Evolutionary conservation across 2,113 vertebrate genomes (phyloP), one percentile per base, ranked within the genome.

Genomic region (Oncorhynchus clarkii): DNA sequence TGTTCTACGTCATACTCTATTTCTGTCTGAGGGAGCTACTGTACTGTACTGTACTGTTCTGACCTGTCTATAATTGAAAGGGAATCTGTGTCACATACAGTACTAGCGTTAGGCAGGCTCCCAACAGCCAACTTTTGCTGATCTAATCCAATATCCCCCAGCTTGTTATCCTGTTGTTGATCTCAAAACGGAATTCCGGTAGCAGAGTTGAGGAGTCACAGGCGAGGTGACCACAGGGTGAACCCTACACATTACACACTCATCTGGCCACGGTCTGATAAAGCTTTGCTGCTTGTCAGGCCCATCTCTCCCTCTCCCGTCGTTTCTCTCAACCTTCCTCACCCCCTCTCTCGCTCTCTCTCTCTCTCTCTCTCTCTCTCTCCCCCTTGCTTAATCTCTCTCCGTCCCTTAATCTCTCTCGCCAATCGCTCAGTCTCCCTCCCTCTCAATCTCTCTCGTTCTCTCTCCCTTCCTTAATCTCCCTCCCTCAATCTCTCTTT

Each of bases 101-200:
- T 77, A 54, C 65, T 1, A 13, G 70, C 70, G 75, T 75, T 59
- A 66, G 75, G 16, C 51, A 57, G 66, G 67, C 71, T 67, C 70
- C 12, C 26, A 59, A 75, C 76, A 78, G 78, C 72, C 78, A 83
- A 82, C 73, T 74, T 85, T 81, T 9, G 45, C 12, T 11, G 75
- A 68, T 80, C 70, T 79, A 84, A 86, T 87, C 82, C 78, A 89
- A 85, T 75, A 54, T 54, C 51, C 51, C 51, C 51, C 5, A 69
- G 75, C 34, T 60, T 14, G 51, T 80, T 34, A 78, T 76, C 88
- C 85, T 88, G 84, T 72, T 75, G 81, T 73, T 78, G 81, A 86
- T 90, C 83, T 87, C 68, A 80, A 88, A 88, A 84, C 81, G 82
- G 84, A 87, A 88, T 88, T 86, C 73, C 74, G 75, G 51, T 78